phyloP scores from a whole-genome alignment of 1,140 invertebrate genomes.

The Batillaria attramentaria region DNA sequence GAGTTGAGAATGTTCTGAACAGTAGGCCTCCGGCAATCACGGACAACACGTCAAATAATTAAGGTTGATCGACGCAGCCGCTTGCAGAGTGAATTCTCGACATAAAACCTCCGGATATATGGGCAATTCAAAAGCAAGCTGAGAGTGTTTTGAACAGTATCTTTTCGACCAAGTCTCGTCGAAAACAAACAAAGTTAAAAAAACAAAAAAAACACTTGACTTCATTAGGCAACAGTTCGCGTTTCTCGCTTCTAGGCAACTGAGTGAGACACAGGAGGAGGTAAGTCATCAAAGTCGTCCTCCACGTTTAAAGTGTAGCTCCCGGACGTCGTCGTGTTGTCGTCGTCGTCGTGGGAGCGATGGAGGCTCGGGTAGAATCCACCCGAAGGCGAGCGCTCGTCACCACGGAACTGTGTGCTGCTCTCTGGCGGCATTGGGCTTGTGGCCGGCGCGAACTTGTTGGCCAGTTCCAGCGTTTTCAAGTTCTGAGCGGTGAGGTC shows the following conservation, averaged over 20 bases:
- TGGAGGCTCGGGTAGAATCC: conserved; percentile 20
- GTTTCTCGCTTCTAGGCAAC: not conserved
- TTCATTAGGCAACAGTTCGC: conserved; percentile 7
- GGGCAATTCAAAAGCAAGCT: not conserved
- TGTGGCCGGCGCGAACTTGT: conserved; percentile 2
- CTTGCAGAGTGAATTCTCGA: conserved; percentile 82
- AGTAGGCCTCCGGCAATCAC: too few relatives aligned
- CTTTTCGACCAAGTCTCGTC: not conserved
- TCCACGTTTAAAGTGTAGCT: conserved; percentile 50
- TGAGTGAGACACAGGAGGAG: conserved; percentile 27
- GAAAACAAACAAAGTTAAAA: not conserved
- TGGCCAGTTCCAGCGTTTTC: conserved; percentile 36
- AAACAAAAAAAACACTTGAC: not conserved
- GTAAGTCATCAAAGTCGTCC: conserved; percentile 38
- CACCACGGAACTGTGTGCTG: not conserved
- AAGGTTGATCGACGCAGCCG: not conserved
- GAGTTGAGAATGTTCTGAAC: too few relatives aligned
- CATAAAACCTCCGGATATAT: conserved; percentile 76
- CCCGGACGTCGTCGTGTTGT: conserved; percentile 52
- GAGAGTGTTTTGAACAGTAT: not conserved
- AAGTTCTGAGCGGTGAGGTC: conserved; percentile 40
- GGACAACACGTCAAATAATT: too few relatives aligned
- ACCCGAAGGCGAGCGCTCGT: not conserved
- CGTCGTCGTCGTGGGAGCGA: conserved; percentile 46
- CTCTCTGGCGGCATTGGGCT: conserved; percentile 1